Base-by-base conservation (phyloP, 2,888 invertebrate species). In the Pterostichus madidus region DNA sequence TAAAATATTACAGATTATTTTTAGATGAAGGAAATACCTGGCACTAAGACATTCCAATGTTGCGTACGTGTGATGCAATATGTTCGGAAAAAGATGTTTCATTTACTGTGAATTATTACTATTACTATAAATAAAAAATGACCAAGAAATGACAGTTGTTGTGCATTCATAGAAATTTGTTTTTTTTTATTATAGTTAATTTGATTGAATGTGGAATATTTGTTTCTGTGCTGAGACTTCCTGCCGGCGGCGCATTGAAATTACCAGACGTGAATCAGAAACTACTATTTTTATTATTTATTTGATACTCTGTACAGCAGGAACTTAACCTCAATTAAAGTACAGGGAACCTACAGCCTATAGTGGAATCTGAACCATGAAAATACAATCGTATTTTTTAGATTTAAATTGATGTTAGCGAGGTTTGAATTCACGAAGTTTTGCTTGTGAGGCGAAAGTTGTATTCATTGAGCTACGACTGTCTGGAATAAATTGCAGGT, bases 171-270 rank as follows among this genome's bases (percentile, higher is more conserved):
- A 44, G 68, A 71, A 71, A 17, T 44, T 5, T 5, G 68, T 15
- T 17, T 15, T 4, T n/a, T 71, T 68, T 44, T 44, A 4, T 64
- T 64, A 35, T 13, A 32, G n/a, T 13, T 39, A 64, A n/a, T 59
- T 68, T 68, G 15, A 71, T 31, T 75, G 73, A n/a, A 2, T 75
- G 46, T 15, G 11, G 31, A 73, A 73, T 46, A n/a, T 46, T 49
- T 17, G 17, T 11, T 10, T 17, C 7, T 13, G 53, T 77, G 17
- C 15, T 77, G 39, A 10, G 44, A 39, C 17, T 24, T 71, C 17
- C 13, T 17, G 56, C 77, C 77, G 77, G 39, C 77, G 77, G 77
- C 17, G 56, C 77, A 32, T 77, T 77, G 77, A 53, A 77, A 44
- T 77, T 49, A 35, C 77, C 56, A 11, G 7, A 15, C 11, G 39